A percentile compares a stretch with the other conserved stretches of the same genome.
Evolutionary conservation across 2,888 invertebrate genomes (phyloP).

Genomic region (Drosophila multiciliata): DNA sequence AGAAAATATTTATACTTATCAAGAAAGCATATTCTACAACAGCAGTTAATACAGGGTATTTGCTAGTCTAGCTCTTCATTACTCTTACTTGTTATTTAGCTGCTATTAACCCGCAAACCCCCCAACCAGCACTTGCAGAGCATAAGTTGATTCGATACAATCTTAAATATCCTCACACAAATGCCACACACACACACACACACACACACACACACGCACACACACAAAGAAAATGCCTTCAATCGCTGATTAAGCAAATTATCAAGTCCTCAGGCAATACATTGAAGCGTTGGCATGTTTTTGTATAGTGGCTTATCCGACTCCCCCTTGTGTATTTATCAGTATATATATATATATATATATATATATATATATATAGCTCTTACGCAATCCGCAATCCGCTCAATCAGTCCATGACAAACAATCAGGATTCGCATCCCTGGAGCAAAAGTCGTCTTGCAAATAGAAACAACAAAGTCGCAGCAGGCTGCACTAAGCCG

Average conservation of each 20-base stretch:
- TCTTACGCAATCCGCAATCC: slow-evolving; percentile 44
- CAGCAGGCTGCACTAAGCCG: slow-evolving; percentile 20
- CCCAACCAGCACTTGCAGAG: background rate
- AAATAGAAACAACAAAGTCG: slow-evolving; percentile 24
- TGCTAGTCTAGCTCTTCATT: background rate
- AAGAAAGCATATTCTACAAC: background rate
- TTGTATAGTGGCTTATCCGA: slow-evolving; percentile 5
- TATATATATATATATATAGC: slow-evolving; percentile 8
- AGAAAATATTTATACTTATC: too few relatives aligned
- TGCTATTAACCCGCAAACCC: background rate
- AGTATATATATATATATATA: slow-evolving; percentile 10
- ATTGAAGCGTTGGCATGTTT: slow-evolving; percentile 8
- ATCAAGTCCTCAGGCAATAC: slow-evolving; percentile 31
- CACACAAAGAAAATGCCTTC: background rate
- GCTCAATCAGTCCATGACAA: slow-evolving; percentile 68
- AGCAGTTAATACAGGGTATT: background rate
- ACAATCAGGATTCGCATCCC: slow-evolving; percentile 62
- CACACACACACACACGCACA: too few relatives aligned
- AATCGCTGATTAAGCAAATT: slow-evolving; percentile 41
- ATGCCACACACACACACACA: background rate
- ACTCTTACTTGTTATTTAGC: background rate
- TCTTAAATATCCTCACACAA: background rate
- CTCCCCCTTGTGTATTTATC: background rate
- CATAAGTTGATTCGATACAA: slow-evolving; percentile 9
- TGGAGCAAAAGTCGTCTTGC: slow-evolving; percentile 38